Conservation (phyloP, 2,888 invertebrate species). For the Actias luna region DNA sequence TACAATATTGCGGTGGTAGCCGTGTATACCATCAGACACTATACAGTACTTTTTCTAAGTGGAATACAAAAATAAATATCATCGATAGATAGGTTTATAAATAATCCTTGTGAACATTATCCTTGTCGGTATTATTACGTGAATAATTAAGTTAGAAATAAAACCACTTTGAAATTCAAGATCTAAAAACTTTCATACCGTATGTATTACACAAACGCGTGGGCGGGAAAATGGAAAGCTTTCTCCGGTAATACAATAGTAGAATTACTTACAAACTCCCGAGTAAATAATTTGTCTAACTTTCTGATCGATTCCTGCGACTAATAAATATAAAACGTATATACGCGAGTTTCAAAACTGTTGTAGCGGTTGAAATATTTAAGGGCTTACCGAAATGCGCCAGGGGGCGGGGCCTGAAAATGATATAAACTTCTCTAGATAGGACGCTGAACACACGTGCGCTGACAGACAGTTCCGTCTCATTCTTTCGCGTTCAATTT, state of each 20-base stretch:
- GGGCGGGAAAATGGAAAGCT: slow-evolving; percentile 1
- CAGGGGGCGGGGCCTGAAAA: slow-evolving; percentile 10
- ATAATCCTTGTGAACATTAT: too few species aligned
- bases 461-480: slow-evolving; percentile 5
- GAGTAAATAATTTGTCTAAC: not conserved
- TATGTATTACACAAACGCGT: not conserved
- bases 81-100: too few species aligned
- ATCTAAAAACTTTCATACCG: not conserved
- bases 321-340: not conserved
- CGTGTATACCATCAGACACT: too few species aligned
- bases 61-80: too few species aligned
- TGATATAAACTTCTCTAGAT: slow-evolving; percentile 4
- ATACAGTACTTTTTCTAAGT: too few species aligned
- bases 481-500: not conserved
- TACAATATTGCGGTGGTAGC: too few species aligned
- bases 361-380: slow-evolving; percentile 8
- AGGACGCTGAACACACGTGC: not conserved
- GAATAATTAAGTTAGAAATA: too few species aligned
- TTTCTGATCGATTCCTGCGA: not conserved
- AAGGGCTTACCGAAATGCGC: not conserved
- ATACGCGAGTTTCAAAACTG: not conserved
- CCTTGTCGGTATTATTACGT: too few species aligned
- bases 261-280: not conserved
- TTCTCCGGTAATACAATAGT: not conserved
- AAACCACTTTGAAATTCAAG: not conserved